Evolutionary conservation across 2,113 vertebrate species (phyloP).

Genomic region (Psammodynastes pulverulentus): DNA sequence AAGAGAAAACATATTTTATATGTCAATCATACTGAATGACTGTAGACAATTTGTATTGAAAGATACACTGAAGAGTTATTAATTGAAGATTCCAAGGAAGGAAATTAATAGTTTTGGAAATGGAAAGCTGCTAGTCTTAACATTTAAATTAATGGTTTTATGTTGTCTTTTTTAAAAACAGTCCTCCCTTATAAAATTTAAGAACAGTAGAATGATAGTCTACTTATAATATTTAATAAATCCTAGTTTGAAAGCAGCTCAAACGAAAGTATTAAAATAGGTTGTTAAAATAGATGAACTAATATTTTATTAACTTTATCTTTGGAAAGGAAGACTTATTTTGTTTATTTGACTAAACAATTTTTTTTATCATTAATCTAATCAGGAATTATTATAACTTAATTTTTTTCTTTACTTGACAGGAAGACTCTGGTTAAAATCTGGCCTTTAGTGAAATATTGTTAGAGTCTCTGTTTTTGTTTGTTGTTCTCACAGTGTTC

Average conservation of each 20-base stretch:
- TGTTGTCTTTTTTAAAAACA: background rate
- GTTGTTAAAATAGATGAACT: background rate
- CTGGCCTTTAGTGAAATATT: background rate
- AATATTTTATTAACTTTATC: background rate
- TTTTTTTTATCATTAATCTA: background rate
- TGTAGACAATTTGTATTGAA: background rate
- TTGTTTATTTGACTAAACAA: background rate
- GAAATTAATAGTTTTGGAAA: background rate
- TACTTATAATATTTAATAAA: background rate
- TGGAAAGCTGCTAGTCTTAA: background rate
- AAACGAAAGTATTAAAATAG: background rate
- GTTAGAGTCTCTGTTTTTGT: background rate
- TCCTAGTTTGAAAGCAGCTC: background rate
- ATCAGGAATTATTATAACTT: background rate
- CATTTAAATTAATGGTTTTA: background rate
- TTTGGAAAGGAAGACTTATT: background rate
- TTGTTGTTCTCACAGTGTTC: background rate
- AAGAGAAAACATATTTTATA: background rate
- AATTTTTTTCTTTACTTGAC: background rate
- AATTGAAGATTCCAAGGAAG: background rate
- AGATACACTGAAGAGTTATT: background rate
- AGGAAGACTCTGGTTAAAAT: background rate
- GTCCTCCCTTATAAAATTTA: background rate
- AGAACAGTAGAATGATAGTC: background rate
- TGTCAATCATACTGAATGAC: background rate